Base-by-base conservation (phyloP, 2,797 vertebrate genomes). In the Leptoclinus maculatus region DNA sequence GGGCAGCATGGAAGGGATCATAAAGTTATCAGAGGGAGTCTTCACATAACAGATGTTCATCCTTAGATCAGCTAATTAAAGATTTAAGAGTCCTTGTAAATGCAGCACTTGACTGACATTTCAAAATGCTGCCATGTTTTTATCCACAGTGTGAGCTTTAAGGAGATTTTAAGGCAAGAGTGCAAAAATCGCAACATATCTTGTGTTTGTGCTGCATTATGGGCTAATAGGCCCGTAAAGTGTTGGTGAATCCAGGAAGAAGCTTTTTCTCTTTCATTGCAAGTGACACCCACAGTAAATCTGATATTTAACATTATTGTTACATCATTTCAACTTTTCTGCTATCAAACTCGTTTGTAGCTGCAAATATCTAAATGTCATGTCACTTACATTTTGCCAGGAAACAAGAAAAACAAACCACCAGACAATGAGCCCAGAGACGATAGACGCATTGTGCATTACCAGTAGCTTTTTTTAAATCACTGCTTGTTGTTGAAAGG, bases 331-430 rank as follows among this genome's bases (percentile, higher is more conserved):
- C 12, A 68, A 56, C 5, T 43, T 67, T 53, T 36, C 45, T 38
- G 7, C 13, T 62, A n/a, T 72, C 7, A 23, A 41, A 63, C 47
- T 38, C 64, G 53, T 69, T 72, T 69, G 49, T 45, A 67, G 41
- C 73, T 72, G 47, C 58, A 73, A 69, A 79, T 71, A 74, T 68
- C 38, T 43, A 78, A 80, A 86, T 71, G 45, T 60, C 65, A 78
- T 2, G n/a, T 60, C 62, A 57, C 47, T 79, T 32, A 23, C 25
- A 54, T 71, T 80, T 81, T 82, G 6, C 29, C 41, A 38, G 12
- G n/a, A 74, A 53, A 57, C 8, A 39, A 66, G n/a, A 38, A 57
- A 83, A 78, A 73, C 34, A 76, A 58, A 58, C 5, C 12, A 53
- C 21, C 27, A 32, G 74, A 58, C 59, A 34, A 38, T 2, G 9